Evolutionary conservation across 2,797 vertebrate genomes (phyloP), one percentile per base, ranked within the genome.

Genomic region (Anas bahamensis): DNA sequence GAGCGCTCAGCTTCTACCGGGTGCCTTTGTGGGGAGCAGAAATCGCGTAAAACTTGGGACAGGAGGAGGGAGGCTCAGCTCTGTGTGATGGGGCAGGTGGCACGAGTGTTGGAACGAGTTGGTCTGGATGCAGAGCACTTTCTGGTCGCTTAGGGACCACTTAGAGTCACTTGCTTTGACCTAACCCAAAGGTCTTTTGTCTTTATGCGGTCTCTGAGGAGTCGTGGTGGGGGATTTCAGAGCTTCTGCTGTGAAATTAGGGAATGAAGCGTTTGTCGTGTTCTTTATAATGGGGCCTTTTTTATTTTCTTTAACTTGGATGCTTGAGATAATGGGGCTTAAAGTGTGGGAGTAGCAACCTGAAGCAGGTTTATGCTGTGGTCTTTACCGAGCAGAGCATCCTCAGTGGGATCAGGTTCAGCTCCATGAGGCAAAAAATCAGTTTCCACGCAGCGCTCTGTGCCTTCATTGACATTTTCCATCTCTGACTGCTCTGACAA

Each of bases 1-100:
- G 53, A 74, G 11, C 4, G 0, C 68, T 77, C 50, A 19, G 7
- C 22, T 19, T 7, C 50, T 11, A 0, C 79, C 29, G 0, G 53
- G 6, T 13, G 23, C 31, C 24, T 17, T 29, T 52, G 41, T 57
- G 53, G 61, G 69, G 41, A 59, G 82, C 60, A 87, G 75, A 83
- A 59, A 37, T 42, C 31, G 11, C 1, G 0, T 4, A 16, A 41
- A 33, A 53, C 39, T 80, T 56, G 61, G 17, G 82, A 42, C 17
- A 57, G 53, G 17, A 71, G 56, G 52, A 66, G 70, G 33, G 59
- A 37, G 44, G 31, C 70, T 69, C 33, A 61, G 3, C 18, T 70
- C 41, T 10, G 7, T 52, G 21, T 8, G 12, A 35, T 61, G 66
- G 28, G 82, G 7, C 29, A 65, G 75, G 35, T 84, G 61, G 79